These are phyloP conservation scores for Elegia similella DNA, from an alignment of 2,888 invertebrate species.

Conservation along the genomic window DNA sequence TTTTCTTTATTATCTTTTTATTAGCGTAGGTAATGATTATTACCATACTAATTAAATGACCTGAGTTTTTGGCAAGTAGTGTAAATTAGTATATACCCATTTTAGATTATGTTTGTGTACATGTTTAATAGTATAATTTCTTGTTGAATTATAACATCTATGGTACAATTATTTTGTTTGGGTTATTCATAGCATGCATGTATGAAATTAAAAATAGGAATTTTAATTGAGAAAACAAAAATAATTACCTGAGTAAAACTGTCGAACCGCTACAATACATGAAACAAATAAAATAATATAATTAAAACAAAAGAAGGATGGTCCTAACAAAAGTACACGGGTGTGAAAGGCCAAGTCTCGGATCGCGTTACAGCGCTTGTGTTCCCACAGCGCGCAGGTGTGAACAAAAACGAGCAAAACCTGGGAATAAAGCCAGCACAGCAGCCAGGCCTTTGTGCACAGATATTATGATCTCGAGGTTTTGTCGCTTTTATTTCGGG, in stretches of 20 bases:
- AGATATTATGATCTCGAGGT: constrained; percentile 54
- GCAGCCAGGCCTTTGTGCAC: constrained; percentile 32
- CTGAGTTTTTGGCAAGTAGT: too few relatives aligned
- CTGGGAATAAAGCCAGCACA: constrained; percentile 24
- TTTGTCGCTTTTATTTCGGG: constrained; percentile 27
- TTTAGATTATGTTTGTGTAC: too few relatives aligned
- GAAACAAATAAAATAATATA: constrained; percentile 69
- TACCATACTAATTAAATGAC: too few relatives aligned
- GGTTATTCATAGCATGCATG: background rate
- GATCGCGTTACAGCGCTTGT: constrained; percentile 58
- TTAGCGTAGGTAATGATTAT: too few relatives aligned
- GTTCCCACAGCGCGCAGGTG: constrained; percentile 65
- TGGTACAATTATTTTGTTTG: too few relatives aligned
- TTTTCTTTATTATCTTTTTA: too few relatives aligned
- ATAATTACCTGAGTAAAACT: constrained; percentile 74
- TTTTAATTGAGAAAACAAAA: constrained; percentile 9
- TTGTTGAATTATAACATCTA: too few relatives aligned
- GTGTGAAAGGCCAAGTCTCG: constrained; percentile 20
- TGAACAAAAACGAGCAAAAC: constrained; percentile 68
- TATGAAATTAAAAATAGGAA: background rate
- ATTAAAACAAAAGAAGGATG: constrained; percentile 40
- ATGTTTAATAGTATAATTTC: too few relatives aligned
- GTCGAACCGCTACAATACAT: constrained; percentile 78
- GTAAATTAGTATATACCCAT: too few relatives aligned
- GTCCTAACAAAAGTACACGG: constrained; percentile 2